Evolutionary conservation across 23 tunicate genomes (phyloP), one percentile per base, ranked within the genome.

Genomic region (Styela clava): DNA sequence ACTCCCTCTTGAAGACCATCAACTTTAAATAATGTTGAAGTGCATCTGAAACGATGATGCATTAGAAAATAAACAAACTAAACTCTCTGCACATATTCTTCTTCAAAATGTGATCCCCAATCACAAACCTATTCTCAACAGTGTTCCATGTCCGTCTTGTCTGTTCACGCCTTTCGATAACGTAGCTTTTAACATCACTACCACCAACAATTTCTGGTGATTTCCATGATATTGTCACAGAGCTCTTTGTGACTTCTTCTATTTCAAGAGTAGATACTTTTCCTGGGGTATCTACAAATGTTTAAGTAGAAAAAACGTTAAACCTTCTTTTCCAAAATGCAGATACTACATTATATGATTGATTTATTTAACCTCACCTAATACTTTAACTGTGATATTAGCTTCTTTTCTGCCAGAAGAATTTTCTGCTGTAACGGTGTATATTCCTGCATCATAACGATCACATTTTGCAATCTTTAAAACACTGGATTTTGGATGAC

Each of bases 171-270:
- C 79, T 86, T 80, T 95, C 92, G 27, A 95, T 86, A 31, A 89
- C 73, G 64, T 95, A 95, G 65, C 88, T 89, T 34, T 84, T 51
- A 31, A 95, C 85, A 3, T 63, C 91, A 34, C 92, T 86, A 26
- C 99, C 95, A 25, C 99, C 99, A 64, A 90, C 96, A 20, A 95
- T 63, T 26, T 82, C 86, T 16, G 99, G 99, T 23, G 96, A 34
- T 74, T 95, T 86, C 99, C 99, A 95, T 23, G 74, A 25, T 25
- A 95, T n/a, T 1, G 72, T 2, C n/a, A 83, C 84, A 2, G 92
- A 86, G 73, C 74, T 79, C 33, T 92, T 74, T 2, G 86, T 84
- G 23, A 90, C 92, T 73, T 95, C 96, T 2, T 82, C 72, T 16
- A 88, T 67, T 35, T 29, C 51, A 16, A 95, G 37, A 3, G 99